Percentiles rank a stretch among this genome's conserved stretches.
These are phyloP conservation scores for Zaprionus ornatus DNA, from an alignment of 1,140 invertebrate species.

Conservation along the genomic window DNA sequence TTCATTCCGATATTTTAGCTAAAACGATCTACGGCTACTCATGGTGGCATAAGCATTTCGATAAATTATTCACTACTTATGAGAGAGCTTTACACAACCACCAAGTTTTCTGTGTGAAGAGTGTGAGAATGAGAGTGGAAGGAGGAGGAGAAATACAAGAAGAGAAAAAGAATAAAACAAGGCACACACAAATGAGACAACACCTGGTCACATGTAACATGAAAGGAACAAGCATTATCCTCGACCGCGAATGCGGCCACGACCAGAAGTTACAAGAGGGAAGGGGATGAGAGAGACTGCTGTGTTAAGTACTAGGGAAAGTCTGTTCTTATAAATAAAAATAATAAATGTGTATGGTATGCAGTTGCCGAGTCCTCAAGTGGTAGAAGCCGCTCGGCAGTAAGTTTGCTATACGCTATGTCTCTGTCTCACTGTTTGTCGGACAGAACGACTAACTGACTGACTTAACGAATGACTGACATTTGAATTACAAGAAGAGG, in stretches of 20 bases:
- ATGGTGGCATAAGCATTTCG: background rate
- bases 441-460: conserved; percentile 20
- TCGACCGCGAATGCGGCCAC: conserved; percentile 23
- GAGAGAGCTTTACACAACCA: background rate
- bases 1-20: background rate
- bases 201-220: conserved; percentile 56
- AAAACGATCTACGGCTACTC: background rate
- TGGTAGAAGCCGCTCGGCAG: conserved; percentile 37
- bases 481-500: conserved; percentile 69
- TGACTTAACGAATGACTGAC: conserved; percentile 57
- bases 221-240: conserved; percentile 15
- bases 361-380: conserved; percentile 30
- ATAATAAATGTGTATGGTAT: background rate
- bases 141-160: background rate
- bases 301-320: background rate
- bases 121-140: background rate
- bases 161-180: background rate
- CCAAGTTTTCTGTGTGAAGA: background rate
- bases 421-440: conserved; percentile 31
- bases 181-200: conserved; percentile 56
- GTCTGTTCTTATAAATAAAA: conserved; percentile 23
- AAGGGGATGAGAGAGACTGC: background rate
- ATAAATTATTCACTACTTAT: conserved; percentile 5
- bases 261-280: conserved; percentile 3
- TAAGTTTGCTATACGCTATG: conserved; percentile 65